A percentile compares a stretch with the other conserved stretches of the same genome.
Conservation (phyloP, 2,888 invertebrate genomes). For the Pandemis heparana region DNA sequence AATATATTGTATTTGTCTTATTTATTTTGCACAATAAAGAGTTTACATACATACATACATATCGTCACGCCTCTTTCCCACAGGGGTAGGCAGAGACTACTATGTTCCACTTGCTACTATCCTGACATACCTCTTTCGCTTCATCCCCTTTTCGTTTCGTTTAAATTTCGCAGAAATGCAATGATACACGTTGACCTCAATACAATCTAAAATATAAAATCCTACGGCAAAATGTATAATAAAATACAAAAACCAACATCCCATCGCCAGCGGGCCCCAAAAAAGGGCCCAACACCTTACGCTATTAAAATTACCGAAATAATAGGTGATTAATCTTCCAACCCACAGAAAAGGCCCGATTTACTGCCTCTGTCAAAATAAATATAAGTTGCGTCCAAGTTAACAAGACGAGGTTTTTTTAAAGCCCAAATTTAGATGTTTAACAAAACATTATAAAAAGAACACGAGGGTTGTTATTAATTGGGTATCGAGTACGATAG, state of each 20-base stretch:
- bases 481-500: conserved; percentile 69
- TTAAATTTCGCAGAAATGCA: no score
- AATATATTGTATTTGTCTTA: no score
- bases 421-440: conserved; percentile 81
- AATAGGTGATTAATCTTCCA: conserved; percentile 80
- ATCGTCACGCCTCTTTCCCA: no score
- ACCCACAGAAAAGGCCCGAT: conserved; percentile 68
- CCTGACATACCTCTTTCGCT: no score
- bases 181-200: no score
- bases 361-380: conserved; percentile 79
- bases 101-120: no score
- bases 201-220: no score
- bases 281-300: conserved; percentile 67
- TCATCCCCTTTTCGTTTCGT: no score
- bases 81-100: no score
- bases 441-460: conserved; percentile 79
- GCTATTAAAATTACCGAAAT: conserved; percentile 80
- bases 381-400: conserved; percentile 66
- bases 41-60: no score
- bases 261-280: conserved; percentile 50
- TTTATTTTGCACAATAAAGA: no score
- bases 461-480: conserved; percentile 69
- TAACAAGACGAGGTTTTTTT: conserved; percentile 62
- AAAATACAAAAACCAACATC: neutral
- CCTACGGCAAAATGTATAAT: no score